Percentiles rank a stretch among this genome's conserved stretches.
phyloP scores from a whole-genome alignment of 2,888 invertebrate genomes.

The Tryphoninae sp. region DNA sequence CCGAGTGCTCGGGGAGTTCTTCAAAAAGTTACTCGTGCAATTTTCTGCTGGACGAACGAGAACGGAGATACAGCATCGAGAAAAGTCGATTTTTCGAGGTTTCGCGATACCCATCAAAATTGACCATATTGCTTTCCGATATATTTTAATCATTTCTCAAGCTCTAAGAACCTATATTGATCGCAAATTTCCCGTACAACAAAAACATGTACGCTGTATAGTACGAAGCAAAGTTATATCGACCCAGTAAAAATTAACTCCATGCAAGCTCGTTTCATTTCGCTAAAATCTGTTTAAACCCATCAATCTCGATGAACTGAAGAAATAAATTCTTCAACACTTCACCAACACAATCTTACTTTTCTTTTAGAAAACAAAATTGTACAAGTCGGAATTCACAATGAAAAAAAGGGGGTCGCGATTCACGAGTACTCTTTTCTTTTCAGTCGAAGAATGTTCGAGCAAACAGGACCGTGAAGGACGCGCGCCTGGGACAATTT shows the following conservation, averaged over 20 bases:
- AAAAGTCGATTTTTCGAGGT: no score
- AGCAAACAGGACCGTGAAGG: background rate
- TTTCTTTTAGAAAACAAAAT: background rate
- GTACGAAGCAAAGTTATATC: background rate
- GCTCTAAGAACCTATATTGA: no score
- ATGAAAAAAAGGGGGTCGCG: background rate
- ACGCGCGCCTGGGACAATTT: conserved; percentile 21
- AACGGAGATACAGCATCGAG: no score
- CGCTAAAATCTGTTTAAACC: background rate
- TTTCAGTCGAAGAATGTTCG: no score
- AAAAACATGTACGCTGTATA: no score
- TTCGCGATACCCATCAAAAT: no score
- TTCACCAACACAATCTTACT: background rate
- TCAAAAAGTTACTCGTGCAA: no score
- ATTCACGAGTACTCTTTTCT: background rate
- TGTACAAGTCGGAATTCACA: background rate
- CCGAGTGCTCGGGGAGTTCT: no score
- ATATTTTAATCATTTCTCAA: no score
- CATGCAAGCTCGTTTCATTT: background rate
- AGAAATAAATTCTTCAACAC: background rate
- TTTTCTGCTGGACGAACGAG: no score
- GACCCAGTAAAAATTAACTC: background rate
- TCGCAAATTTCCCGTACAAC: no score
- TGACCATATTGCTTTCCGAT: no score
- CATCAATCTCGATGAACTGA: background rate